A percentile compares a stretch with the other conserved stretches of the same genome.
These are phyloP conservation scores for Steatornis caripensis DNA, from an alignment of 2,113 vertebrate genomes.

Conservation along the genomic window DNA sequence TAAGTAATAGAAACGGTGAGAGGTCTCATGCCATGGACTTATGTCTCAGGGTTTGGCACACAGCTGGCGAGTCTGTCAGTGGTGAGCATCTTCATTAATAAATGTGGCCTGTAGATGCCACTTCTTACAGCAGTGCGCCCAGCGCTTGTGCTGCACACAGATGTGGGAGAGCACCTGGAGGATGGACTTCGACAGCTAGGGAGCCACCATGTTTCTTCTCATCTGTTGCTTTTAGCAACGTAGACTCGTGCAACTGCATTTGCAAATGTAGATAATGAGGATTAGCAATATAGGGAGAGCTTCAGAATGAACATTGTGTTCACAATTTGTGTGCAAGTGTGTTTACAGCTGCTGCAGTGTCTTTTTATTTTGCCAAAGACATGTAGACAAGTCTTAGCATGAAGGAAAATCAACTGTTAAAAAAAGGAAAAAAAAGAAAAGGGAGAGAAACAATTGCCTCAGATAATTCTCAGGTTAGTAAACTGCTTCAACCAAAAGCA, in stretches of 20 bases:
- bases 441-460: neutral
- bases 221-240: neutral
- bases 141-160: fast-evolving
- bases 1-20: neutral
- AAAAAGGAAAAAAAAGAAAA: neutral
- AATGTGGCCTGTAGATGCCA: neutral
- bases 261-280: neutral
- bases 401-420: neutral
- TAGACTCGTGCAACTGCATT: neutral
- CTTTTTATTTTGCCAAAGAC: neutral
- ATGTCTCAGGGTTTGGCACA: fast-evolving
- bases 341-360: neutral
- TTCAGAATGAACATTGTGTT: neutral
- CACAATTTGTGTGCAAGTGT: neutral
- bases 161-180: neutral
- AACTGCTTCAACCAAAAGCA: neutral
- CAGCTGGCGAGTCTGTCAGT: neutral
- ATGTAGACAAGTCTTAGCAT: neutral
- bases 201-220: neutral
- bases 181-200: neutral
- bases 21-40: neutral
- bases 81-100: neutral
- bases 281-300: neutral
- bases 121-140: neutral
- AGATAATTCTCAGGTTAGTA: neutral